Conservation (phyloP, 2,888 invertebrate genomes). For the Eupithecia subumbrata region DNA sequence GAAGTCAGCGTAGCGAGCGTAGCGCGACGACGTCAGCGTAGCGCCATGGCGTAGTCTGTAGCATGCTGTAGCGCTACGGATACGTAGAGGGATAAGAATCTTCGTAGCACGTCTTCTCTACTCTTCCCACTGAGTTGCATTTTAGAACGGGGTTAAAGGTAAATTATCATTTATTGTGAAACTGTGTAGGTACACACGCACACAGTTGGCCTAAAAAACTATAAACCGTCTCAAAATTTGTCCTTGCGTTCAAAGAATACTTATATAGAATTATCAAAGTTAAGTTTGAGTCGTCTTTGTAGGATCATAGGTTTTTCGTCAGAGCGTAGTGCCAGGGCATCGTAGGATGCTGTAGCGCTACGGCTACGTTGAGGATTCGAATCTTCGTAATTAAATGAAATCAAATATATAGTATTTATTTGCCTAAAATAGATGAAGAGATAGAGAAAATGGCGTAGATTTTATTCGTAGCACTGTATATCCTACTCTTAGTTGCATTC, state of each 20-base stretch:
- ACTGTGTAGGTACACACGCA: background rate
- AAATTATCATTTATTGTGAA: background rate
- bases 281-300: no score
- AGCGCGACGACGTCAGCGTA: conserved; percentile 33
- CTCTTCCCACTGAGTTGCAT: background rate
- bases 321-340: conserved; percentile 8
- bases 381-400: no score
- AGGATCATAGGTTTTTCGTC: no score
- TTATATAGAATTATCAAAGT: background rate
- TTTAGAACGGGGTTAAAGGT: background rate
- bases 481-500: background rate
- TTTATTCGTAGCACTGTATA: background rate
- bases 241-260: background rate
- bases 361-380: background rate
- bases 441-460: no score
- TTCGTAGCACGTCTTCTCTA: background rate
- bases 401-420: no score
- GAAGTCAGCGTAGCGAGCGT: conserved; percentile 54
- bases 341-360: conserved; percentile 15
- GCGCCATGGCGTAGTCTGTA: conserved; percentile 20
- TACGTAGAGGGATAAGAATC: background rate
- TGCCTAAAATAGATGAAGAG: no score
- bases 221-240: no score
- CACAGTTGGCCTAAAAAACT: background rate
- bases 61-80: conserved; percentile 17